Evolutionary conservation across 1,140 invertebrate species (phyloP).

Genomic region (Phymastichus coffea): DNA sequence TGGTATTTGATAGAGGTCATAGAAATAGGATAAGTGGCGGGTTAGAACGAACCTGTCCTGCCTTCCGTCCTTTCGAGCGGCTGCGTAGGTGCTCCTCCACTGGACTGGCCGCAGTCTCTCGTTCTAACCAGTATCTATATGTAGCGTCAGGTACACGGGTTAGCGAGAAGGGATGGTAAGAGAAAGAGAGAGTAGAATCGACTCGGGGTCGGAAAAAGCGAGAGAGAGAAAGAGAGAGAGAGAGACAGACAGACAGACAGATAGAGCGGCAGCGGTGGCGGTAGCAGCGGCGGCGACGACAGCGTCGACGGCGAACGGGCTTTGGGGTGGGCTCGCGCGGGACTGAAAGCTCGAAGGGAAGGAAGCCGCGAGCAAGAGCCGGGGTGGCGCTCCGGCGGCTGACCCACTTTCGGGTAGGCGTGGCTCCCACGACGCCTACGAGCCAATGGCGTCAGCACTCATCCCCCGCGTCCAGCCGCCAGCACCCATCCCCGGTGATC

Average conservation of each 20-base stretch:
- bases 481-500: not conserved
- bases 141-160: not conserved
- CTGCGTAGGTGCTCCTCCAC: not conserved
- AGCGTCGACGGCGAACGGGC: constrained; percentile 38
- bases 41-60: constrained; percentile 17
- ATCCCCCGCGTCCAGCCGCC: not conserved
- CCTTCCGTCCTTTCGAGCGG: constrained; percentile 12
- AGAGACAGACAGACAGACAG: constrained; percentile 16
- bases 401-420: constrained; percentile 47
- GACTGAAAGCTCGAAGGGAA: constrained; percentile 42
- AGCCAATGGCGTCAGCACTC: constrained; percentile 29
- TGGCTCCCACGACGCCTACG: constrained; percentile 28
- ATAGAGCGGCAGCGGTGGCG: constrained; percentile 10
- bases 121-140: not conserved
- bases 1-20: no score
- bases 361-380: constrained; percentile 37
- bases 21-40: no score
- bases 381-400: constrained; percentile 43
- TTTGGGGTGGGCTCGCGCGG: constrained; percentile 51
- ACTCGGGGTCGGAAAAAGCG: constrained; percentile 23
- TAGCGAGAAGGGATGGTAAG: not conserved
- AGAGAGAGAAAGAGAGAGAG: constrained; percentile 20
- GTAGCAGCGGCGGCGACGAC: not conserved
- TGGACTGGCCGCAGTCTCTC: not conserved
- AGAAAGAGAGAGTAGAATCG: not conserved